These are phyloP conservation scores for Bovichtus diacanthus DNA, from an alignment of 2,797 vertebrate genomes.

Conservation along the genomic window DNA sequence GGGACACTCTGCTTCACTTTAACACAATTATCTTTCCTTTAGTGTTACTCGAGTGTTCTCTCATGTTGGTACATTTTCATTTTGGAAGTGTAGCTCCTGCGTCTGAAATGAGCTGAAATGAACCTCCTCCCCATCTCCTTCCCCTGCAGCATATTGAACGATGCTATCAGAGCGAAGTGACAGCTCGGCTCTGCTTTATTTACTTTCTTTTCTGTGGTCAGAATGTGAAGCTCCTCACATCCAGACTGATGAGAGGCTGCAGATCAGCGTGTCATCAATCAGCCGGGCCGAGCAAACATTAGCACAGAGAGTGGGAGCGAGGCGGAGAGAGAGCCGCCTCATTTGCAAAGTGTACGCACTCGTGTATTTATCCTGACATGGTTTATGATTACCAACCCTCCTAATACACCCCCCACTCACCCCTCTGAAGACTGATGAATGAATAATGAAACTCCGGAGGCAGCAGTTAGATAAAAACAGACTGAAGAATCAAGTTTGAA, in stretches of 20 bases:
- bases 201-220: slow-evolving; percentile 79
- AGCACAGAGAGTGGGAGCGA: slow-evolving; percentile 62
- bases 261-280: slow-evolving; percentile 84
- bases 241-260: slow-evolving; percentile 77
- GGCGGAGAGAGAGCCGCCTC: slow-evolving; percentile 60
- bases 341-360: slow-evolving; percentile 85
- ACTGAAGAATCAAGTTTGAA: slow-evolving; percentile 46
- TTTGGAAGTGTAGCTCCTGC: slow-evolving; percentile 33
- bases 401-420: slow-evolving; percentile 27
- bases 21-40: slow-evolving; percentile 19
- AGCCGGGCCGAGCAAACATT: slow-evolving; percentile 77
- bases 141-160: slow-evolving; percentile 63
- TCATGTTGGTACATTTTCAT: slow-evolving; percentile 43
- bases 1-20: neutral
- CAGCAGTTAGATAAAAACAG: slow-evolving; percentile 69
- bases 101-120: slow-evolving; percentile 65
- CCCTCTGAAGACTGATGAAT: slow-evolving; percentile 85
- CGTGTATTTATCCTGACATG: slow-evolving; percentile 89
- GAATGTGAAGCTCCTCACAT: slow-evolving; percentile 78
- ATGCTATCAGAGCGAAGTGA: slow-evolving; percentile 74
- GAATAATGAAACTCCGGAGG: slow-evolving; percentile 86
- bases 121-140: slow-evolving; percentile 9
- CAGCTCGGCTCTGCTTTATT: slow-evolving; percentile 75
- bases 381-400: slow-evolving; percentile 86
- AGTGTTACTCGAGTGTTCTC: slow-evolving; percentile 18